Evolutionary conservation across 1,140 invertebrate genomes (phyloP), one percentile per base, ranked within the genome.

Genomic region (Drosophila sproati): DNA sequence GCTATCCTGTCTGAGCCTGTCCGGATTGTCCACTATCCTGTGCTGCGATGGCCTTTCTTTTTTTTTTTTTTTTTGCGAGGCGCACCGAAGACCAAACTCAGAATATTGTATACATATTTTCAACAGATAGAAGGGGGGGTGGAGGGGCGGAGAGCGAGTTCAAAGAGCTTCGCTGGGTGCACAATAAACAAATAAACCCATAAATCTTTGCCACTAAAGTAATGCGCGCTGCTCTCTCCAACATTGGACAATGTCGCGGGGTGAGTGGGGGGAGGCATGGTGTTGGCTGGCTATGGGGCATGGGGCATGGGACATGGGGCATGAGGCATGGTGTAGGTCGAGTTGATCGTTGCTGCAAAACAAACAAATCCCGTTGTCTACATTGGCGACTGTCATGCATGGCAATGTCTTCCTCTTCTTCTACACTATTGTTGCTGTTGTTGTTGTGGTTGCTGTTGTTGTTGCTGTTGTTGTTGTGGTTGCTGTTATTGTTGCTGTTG

Each of bases 161-260:
- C 37, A 39, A 39, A n/a, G 6, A 31, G 56, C 4, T 47, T 50
- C 47, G 55, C 32, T 31, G 28, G n/a, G 50, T 47, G 55, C 66
- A 78, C 75, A 73, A 60, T 78, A 76, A 79, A 86, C 82, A 86
- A 86, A 86, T 86, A 86, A 86, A 86, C 78, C 74, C 78, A 86
- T 86, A 86, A 86, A 86, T 86, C 82, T 86, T 87, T 69, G 82
- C 67, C 78, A 63, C 77, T 75, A 78, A 78, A 78, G 50, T 76
- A 78, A 78, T 76, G 64, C 72, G 64, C 68, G 75, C 60, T 64
- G 63, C 52, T 72, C 59, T 12, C 2, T 8, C 29, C n/a, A 10
- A 47, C 43, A 52, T 7, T 51, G 55, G 12, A 12, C 12, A 12
- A 12, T 12, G 12, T 12, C 12, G 12, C 12, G 12, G 12, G 12